Conservation (phyloP, 2,797 vertebrate species). For the Spizella passerina region DNA sequence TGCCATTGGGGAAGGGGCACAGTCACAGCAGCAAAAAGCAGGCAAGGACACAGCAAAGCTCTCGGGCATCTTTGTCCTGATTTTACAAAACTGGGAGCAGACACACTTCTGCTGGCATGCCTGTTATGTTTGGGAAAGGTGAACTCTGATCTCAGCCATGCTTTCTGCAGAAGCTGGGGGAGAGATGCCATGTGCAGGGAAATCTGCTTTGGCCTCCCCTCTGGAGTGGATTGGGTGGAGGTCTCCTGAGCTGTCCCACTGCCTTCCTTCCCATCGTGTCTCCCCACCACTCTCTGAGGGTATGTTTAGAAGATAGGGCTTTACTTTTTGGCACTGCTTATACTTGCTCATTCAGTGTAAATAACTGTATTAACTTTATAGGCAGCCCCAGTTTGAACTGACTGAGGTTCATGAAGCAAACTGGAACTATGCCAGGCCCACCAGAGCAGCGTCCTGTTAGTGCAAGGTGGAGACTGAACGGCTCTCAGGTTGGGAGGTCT, state of each 20-base stretch:
- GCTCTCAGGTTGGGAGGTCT: constrained; percentile 36
- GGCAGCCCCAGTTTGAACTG: not conserved
- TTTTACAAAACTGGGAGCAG: not conserved
- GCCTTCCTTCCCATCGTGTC: not conserved
- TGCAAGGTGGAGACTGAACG: constrained; percentile 1
- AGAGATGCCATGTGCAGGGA: not conserved
- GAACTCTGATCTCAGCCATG: not conserved
- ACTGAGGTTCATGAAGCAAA: constrained; percentile 37
- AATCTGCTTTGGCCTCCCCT: not conserved
- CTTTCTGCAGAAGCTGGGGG: not conserved
- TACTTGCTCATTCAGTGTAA: constrained; percentile 44
- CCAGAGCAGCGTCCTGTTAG: constrained; percentile 35
- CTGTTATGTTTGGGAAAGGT: not conserved
- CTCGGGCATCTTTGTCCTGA: not conserved
- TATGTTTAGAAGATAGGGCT: constrained; percentile 30
- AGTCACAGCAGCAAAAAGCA: not conserved
- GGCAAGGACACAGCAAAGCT: not conserved
- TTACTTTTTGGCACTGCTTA: not conserved
- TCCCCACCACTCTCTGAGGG: not conserved
- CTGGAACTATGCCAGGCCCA: constrained; percentile 15
- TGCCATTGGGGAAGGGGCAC: not conserved
- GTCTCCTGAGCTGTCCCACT: not conserved
- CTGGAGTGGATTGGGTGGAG: not conserved
- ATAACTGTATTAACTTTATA: constrained; percentile 58
- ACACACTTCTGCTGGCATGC: not conserved